A percentile compares a stretch with the other conserved stretches of the same genome.
These are phyloP conservation scores for Tachypleus tridentatus DNA, from an alignment of 1,140 invertebrate genomes.

Conservation along the genomic window DNA sequence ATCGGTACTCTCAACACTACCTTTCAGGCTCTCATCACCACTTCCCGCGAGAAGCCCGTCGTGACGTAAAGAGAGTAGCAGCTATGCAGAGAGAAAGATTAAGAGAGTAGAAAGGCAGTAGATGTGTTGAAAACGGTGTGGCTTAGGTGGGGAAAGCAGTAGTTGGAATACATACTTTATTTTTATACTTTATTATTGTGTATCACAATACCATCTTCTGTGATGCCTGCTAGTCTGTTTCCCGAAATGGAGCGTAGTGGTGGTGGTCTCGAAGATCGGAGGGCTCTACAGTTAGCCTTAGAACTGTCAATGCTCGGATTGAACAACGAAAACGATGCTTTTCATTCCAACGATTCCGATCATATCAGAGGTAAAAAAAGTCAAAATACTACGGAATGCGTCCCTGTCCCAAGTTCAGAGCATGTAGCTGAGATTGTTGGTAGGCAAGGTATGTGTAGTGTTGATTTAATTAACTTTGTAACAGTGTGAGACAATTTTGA, in stretches of 20 bases:
- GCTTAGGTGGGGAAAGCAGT: too few relatives aligned
- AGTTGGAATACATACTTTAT: too few relatives aligned
- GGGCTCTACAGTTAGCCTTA: conserved; percentile 76
- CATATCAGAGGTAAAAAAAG: conserved; percentile 56
- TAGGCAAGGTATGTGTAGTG: conserved; percentile 77
- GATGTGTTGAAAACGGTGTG: too few relatives aligned
- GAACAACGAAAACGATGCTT: conserved; percentile 34
- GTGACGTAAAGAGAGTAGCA: too few relatives aligned
- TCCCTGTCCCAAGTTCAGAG: conserved; percentile 95
- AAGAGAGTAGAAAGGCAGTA: too few relatives aligned
- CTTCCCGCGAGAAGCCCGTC: too few relatives aligned
- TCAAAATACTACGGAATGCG: conserved; percentile 98
- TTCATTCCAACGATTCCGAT: conserved; percentile 42
- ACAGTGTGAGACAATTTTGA: too few relatives aligned
- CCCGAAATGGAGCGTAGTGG: conserved; percentile 50
- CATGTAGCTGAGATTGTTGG: conserved; percentile 99
- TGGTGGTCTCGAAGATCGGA: conserved; percentile 61
- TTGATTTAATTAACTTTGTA: too few relatives aligned
- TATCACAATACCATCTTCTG: conserved; percentile 3
- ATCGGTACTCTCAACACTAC: too few relatives aligned
- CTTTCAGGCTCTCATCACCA: too few relatives aligned
- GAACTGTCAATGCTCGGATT: conserved; percentile 78
- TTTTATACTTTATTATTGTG: too few relatives aligned
- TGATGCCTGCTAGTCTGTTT: conserved; percentile 67
- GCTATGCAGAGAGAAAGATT: too few relatives aligned